Base-by-base conservation (phyloP, 92 coral and sea anemone genomes). In the Pocillopora grandis region DNA sequence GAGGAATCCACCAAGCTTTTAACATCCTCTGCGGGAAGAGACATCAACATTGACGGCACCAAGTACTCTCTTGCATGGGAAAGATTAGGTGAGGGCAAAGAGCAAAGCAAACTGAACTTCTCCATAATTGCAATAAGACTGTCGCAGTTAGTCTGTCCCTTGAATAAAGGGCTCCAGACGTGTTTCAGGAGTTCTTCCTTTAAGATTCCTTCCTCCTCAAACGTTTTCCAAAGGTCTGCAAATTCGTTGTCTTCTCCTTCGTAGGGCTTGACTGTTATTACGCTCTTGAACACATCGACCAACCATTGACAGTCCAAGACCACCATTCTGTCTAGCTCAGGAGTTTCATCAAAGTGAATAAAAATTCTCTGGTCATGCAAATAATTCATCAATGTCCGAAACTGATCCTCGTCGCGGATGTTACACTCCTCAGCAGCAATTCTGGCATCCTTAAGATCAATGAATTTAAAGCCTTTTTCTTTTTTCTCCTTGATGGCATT, bases 351-450 rank as follows among this genome's bases (percentile, higher is more conserved):
- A 42, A 42, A 14, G 93, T 87, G 70, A 5, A 90, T 84, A 10
- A 90, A 71, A 21, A 87, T 65, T 33, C 85, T 78, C 48, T 81
- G 72, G 62, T 87, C 87, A 57, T 87, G 93, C 14, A 87, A 58
- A 62, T 72, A 90, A 75, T 67, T 61, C 60, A 90, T 19, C 1
- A 87, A 31, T 9, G 86, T 81, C 20, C 71, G 58, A 27, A 87
- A 66, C 56, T 73, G 88, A 10, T 71, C 21, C 5, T 57, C 68
- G 19, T 75, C 68, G 9, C 1, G 2, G 16, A 62, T 20, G 20
- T 62, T 15, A 20, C 66, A 62, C 66, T 62, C 20, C 14, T 62
- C 66, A 62, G 66, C 18, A 1, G 19, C 19, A 12, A 12, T 15
- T 62, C 9, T 62, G 18, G 66, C 66, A 12, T 5, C 87, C 18